phyloP scores from a whole-genome alignment of 1,140 invertebrate genomes.

The Helicoverpa armigera region DNA sequence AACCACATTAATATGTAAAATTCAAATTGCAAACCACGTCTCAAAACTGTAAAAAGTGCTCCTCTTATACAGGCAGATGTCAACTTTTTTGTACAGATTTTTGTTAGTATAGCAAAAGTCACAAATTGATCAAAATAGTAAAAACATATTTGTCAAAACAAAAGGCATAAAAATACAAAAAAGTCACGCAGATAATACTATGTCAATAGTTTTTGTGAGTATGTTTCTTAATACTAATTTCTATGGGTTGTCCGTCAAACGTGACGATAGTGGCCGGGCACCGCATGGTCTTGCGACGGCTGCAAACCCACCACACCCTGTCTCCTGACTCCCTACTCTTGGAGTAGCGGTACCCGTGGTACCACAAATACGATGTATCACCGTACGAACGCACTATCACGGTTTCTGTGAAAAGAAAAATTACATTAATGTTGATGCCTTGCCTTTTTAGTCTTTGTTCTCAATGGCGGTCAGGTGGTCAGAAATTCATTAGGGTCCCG shows the following conservation, averaged over 20 bases:
- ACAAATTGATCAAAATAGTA: too few relatives aligned
- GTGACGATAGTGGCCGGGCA: slow-evolving; percentile 54
- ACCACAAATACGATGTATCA: slow-evolving; percentile 27
- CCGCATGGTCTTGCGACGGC: slow-evolving; percentile 28
- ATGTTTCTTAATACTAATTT: slow-evolving; percentile 52
- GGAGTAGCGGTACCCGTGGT: slow-evolving; percentile 51
- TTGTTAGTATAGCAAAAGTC: too few relatives aligned
- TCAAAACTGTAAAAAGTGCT: too few relatives aligned
- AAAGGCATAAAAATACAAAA: background rate
- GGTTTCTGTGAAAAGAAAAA: background rate
- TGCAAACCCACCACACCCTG: slow-evolving; percentile 56
- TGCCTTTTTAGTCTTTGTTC: too few relatives aligned
- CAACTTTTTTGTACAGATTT: too few relatives aligned
- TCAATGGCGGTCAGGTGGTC: too few relatives aligned
- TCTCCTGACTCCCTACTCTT: slow-evolving; percentile 24
- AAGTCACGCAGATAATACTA: background rate
- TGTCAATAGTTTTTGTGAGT: slow-evolving; percentile 58
- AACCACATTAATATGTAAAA: too few relatives aligned
- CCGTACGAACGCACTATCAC: background rate
- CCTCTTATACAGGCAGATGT: too few relatives aligned
- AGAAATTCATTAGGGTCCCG: too few relatives aligned
- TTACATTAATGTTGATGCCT: too few relatives aligned
- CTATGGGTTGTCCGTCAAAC: slow-evolving; percentile 41
- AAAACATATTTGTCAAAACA: too few relatives aligned
- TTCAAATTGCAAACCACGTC: too few relatives aligned